Evolutionary conservation across 2,888 invertebrate species (phyloP).

Genomic region (Tachina lurida): DNA sequence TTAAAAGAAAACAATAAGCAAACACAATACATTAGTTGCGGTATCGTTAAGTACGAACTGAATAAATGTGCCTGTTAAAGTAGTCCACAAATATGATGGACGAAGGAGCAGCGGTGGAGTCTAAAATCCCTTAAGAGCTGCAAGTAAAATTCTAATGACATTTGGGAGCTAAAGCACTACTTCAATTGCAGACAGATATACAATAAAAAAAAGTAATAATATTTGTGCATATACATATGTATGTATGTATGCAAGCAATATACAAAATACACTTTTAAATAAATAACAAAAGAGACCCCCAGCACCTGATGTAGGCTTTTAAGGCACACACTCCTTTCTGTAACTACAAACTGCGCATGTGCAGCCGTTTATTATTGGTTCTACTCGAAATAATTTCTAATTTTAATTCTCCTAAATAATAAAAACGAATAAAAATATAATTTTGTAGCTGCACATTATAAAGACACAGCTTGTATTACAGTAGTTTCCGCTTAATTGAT

Average conservation of each 20-base stretch:
- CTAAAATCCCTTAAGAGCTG: conserved; percentile 49
- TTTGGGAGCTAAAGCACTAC: conserved; percentile 58
- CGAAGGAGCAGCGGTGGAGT: conserved; percentile 9
- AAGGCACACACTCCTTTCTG: conserved; percentile 3
- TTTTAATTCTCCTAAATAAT: conserved; percentile 49
- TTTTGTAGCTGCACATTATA: conserved; percentile 37
- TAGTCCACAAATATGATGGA: neutral
- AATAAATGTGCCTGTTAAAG: conserved; percentile 25
- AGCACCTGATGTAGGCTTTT: conserved; percentile 66
- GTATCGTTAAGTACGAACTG: conserved; percentile 36
- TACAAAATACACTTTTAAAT: conserved; percentile 56
- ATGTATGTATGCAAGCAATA: conserved; percentile 15
- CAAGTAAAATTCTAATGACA: conserved; percentile 70
- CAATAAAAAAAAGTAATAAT: neutral
- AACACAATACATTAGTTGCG: conserved; percentile 44
- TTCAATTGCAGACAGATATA: conserved; percentile 21
- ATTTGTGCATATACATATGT: neutral
- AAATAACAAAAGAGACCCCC: conserved; percentile 68
- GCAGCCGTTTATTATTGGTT: conserved; percentile 65
- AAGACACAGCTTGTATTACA: conserved; percentile 9
- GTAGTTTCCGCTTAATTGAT: neutral
- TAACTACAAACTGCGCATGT: conserved; percentile 59
- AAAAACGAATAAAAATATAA: conserved; percentile 35
- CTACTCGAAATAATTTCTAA: conserved; percentile 67
- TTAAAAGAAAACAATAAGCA: conserved; percentile 31